Base-by-base conservation (phyloP, 2,797 vertebrate species). In the Schizothorax lantsangensis region DNA sequence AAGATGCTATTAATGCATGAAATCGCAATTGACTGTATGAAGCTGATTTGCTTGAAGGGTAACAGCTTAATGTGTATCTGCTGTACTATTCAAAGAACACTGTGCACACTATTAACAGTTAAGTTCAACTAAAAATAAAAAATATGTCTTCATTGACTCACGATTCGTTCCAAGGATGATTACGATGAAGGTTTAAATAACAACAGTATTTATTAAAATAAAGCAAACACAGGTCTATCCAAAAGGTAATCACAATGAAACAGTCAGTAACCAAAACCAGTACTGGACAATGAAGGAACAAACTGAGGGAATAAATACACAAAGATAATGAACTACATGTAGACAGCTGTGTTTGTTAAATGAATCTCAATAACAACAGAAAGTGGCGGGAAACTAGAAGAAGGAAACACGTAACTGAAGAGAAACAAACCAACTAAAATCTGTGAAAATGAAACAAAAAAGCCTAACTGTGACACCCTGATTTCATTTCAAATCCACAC, bases 1-100 rank as follows among this genome's bases (percentile, higher is more conserved):
- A 68, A 49, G 23, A 43, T 43, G n/a, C n/a, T 71, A 33, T 33
- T 47, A 85, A 79, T 43, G 84, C 36, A 85, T 85, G 66, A 80
- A 57, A 45, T 72, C 19, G 14, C 47, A 79, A 64, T 73, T 80
- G 36, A 69, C n/a, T 79, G 74, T 12, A 40, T 45, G 36, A 78
- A 75, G 54, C 26, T 30, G 38, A 83, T 83, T 73, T 59, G 71
- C 71, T 33, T 26, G 30, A 84, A 75, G 17, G 69, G 36, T 14
- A 52, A 33, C 7, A n/a, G 9, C 26, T 3, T 57, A 4, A 57
- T 57, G 19, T 71, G n/a, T 59, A 73, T 72, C 17, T 52, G n/a
- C 49, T 8, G 1, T 57, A 54, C 0, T 8, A 12, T 59, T 49
- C 17, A 33, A 57, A 14, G 36, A 57, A 72, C 15, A 43, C 33